Evolutionary conservation across 2,113 vertebrate genomes (phyloP), one percentile per base, ranked within the genome.

Genomic region (Hipposideros armiger): DNA sequence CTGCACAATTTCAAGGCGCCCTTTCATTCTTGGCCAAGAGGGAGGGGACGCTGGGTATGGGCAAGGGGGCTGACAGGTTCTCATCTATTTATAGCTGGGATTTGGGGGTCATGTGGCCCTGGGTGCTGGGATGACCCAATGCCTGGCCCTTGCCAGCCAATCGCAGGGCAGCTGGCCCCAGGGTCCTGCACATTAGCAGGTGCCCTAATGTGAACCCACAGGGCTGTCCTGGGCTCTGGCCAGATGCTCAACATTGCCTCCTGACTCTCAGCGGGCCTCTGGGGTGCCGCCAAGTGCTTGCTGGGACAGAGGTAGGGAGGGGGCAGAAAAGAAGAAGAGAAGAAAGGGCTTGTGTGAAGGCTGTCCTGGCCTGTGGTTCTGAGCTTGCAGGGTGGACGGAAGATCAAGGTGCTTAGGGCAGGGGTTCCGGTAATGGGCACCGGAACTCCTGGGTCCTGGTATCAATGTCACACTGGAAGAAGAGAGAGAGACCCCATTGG

Each of bases 191-290:
- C 70, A 47, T 95, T 94, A 96, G 97, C 88, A 77, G 78, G 78
- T 98, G 98, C 98, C 98, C 98, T 97, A 42, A 94, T 0, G 0
- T 98, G 98, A 98, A 96, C 98, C 36, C 73, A 89, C 90, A 96
- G 96, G 10, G 16, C 90, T 83, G 72, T 90, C 45, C 96, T 98
- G 78, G 94, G 92, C 78, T 74, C 90, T 96, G 97, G 96, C 97
- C 90, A 97, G 97, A 96, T 98, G 97, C 97, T 98, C 97, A 96
- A 60, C 98, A 97, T 98, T 98, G 98, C 93, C 91, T 11, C 96
- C 97, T 96, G 54, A 95, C 95, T 83, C 93, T 97, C 98, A 98
- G 98, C 80, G 3, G 67, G 78, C 36, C 66, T 62, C 86, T 91
- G 81, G 36, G 89, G 89, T 47, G 54, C 78, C 64, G 95, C 92